Base-by-base conservation (phyloP, 53 echinoderm and acorn worm genomes). In the Zoroaster sp. region DNA sequence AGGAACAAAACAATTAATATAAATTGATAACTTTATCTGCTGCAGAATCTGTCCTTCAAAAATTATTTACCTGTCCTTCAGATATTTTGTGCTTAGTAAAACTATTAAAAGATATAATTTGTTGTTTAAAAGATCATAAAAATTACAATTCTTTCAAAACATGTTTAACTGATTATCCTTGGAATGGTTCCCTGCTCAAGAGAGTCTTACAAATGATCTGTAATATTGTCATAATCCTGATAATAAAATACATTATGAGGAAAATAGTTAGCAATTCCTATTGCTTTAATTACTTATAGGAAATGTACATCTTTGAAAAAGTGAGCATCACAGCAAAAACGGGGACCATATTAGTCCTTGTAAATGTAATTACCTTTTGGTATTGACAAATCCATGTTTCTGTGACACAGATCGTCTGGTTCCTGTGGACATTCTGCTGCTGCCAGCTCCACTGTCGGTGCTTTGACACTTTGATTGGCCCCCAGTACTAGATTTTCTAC, bases 381-480 rank as follows among this genome's bases (percentile, higher is more conserved):
- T 85, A 42, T 85, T 85, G 49, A 71, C 54, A 34, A 83, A 74
- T 30, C 82, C 90, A 43, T 82, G 83, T 82, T 83, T 82, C 83
- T 90, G 82, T 5, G 82, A 65, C 73, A 74, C 59, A 0, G 90
- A 90, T 49, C 38, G 73, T 46, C 83, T 55, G 35, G 3, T 66
- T 20, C 90, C 83, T 17, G 82, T 46, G 0, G 74, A 90, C 8
- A 44, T 34, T 36, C 74, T 72, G 35, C 83, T 81, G 33, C 70
- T 74, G 20, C 83, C 75, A 8, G 73, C 66, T 75, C 90, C 83
- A 43, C 34, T 83, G 66, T 90, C 83, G 35, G 73, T 83, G 63
- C 85, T 71, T 12, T 46, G 85, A 44, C 71, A 70, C 42, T 85
- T 85, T 12, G 85, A 85, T 3, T 9, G 43, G 25, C 66, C 55